These are phyloP conservation scores for Gonioctena quinquepunctata DNA, from an alignment of 1,140 invertebrate species.

Conservation along the genomic window DNA sequence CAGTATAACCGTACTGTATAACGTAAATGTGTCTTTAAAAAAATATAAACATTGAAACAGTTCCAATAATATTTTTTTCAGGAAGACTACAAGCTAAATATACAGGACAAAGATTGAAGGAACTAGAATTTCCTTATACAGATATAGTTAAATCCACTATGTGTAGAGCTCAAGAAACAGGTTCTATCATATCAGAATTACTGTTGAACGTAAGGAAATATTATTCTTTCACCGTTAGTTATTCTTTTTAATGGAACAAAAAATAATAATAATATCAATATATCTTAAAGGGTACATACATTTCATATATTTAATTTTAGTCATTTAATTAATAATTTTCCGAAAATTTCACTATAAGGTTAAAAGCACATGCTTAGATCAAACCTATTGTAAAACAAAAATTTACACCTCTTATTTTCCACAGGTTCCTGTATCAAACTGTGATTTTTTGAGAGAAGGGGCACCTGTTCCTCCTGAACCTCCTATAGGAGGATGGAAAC, in stretches of 20 bases:
- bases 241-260: not conserved
- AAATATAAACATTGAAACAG: too few relatives aligned
- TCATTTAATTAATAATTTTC: constrained; percentile 13
- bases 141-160: constrained; percentile 87
- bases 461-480: constrained; percentile 94
- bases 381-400: too few relatives aligned
- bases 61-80: too few relatives aligned
- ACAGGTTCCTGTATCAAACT: constrained; percentile 63
- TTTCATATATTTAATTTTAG: too few relatives aligned
- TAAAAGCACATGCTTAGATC: too few relatives aligned
- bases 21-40: too few relatives aligned
- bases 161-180: constrained; percentile 90
- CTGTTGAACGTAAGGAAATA: constrained; percentile 58
- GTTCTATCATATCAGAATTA: constrained; percentile 75
- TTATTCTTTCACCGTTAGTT: too few relatives aligned
- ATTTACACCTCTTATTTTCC: too few relatives aligned
- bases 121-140: constrained; percentile 78
- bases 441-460: constrained; percentile 87
- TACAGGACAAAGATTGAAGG: constrained; percentile 77
- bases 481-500: constrained; percentile 81
- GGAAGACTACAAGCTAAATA: constrained; percentile 81
- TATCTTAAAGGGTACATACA: too few relatives aligned
- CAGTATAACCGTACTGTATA: too few relatives aligned
- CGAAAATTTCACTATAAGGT: not conserved
- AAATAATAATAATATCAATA: too few relatives aligned